phyloP scores from a whole-genome alignment of 2,888 invertebrate species.

The Eupithecia subfuscata region DNA sequence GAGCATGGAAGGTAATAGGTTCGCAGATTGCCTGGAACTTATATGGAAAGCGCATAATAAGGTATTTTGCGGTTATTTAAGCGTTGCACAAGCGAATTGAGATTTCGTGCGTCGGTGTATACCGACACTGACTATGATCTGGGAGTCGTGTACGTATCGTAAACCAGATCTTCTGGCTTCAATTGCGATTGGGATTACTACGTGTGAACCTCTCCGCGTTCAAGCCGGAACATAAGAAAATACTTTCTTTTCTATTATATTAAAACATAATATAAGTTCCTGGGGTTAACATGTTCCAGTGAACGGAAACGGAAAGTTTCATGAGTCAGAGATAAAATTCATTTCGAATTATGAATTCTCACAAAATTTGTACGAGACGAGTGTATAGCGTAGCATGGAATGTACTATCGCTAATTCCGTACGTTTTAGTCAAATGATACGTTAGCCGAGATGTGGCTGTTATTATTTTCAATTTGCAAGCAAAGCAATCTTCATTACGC shows the following conservation, averaged over 20 bases:
- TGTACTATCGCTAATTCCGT: constrained; percentile 8
- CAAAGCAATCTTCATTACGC: constrained; percentile 59
- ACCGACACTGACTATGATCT: constrained; percentile 63
- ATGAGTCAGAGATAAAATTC: neutral
- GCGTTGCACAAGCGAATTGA: constrained; percentile 80
- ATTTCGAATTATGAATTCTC: neutral
- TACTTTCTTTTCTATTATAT: constrained; percentile 49
- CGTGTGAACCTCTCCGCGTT: constrained; percentile 70
- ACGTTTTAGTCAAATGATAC: constrained; percentile 32
- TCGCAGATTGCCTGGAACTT: constrained; percentile 77
- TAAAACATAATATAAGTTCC: neutral
- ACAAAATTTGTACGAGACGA: neutral
- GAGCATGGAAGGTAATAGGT: constrained; percentile 73
- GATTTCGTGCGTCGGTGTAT: constrained; percentile 77
- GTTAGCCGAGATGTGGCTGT: constrained; percentile 47
- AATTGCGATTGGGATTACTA: constrained; percentile 73
- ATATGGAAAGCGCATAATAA: constrained; percentile 83
- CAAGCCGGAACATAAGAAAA: constrained; percentile 70
- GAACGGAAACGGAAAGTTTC: neutral
- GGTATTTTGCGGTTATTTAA: constrained; percentile 84
- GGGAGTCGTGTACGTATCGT: constrained; percentile 67
- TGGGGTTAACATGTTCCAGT: neutral
- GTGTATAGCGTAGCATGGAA: neutral
- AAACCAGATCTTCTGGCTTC: constrained; percentile 73
- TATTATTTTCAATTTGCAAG: constrained; percentile 61